Evolutionary conservation across 1,140 invertebrate genomes (phyloP).

Genomic region (Nixonia krombeini): DNA sequence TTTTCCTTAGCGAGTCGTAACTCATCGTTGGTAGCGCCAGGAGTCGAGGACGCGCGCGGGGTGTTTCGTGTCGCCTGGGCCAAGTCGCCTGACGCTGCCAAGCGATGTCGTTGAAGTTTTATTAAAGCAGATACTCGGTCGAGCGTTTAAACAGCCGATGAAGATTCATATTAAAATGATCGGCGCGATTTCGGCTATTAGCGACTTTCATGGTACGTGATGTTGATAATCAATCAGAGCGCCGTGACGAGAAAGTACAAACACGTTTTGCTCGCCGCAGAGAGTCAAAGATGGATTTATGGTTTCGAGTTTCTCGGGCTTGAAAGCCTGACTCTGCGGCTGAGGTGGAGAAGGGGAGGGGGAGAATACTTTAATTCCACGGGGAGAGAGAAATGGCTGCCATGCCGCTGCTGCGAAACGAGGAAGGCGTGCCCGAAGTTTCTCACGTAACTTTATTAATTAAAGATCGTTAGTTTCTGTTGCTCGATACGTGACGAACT

Average conservation of each 20-base stretch:
- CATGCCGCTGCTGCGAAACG: constrained; percentile 35
- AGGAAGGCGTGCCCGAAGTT: constrained; percentile 59
- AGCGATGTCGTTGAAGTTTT: constrained; percentile 12
- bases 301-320: constrained; percentile 42
- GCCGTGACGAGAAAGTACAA: constrained; percentile 40
- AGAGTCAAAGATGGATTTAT: constrained; percentile 52
- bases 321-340: constrained; percentile 34
- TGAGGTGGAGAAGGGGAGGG: constrained; percentile 33
- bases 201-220: constrained; percentile 31
- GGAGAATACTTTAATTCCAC: constrained; percentile 61
- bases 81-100: constrained; percentile 53
- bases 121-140: constrained; percentile 4
- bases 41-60: constrained; percentile 19
- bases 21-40: constrained; percentile 30
- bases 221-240: constrained; percentile 44
- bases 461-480: constrained; percentile 67
- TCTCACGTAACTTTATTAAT: constrained; percentile 71
- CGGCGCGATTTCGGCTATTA: constrained; percentile 35
- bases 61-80: constrained; percentile 42
- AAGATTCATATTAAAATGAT: constrained; percentile 25
- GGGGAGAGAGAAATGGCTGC: constrained; percentile 52
- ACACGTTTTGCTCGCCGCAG: constrained; percentile 32
- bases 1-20: constrained; percentile 66
- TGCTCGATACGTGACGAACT: constrained; percentile 67
- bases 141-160: background rate